These are phyloP conservation scores for Asbolus verrucosus DNA, from an alignment of 1,140 invertebrate genomes.

Conservation along the genomic window DNA sequence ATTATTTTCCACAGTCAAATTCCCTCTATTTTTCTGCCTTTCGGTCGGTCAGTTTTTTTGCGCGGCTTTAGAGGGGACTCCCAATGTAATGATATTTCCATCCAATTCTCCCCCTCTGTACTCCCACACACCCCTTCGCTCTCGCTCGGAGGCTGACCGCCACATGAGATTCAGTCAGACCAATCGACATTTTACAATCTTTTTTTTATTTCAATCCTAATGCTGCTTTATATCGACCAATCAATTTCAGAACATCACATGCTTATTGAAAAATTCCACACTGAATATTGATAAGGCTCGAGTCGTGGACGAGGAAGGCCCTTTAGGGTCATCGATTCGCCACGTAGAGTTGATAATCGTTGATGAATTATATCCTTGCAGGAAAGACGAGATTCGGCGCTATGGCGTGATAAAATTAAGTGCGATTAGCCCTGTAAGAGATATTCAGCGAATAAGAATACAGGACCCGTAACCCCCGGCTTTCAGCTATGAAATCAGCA, in stretches of 20 bases:
- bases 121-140: conserved; percentile 15
- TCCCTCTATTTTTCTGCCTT: conserved; percentile 64
- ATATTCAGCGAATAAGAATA: conserved; percentile 56
- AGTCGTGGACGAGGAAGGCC: no score
- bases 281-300: conserved; percentile 40
- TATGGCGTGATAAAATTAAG: conserved; percentile 24
- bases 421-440: conserved; percentile 30
- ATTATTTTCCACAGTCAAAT: conserved; percentile 66
- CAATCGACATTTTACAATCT: conserved; percentile 59
- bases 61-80: conserved; percentile 59
- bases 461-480: conserved; percentile 54
- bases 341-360: conserved; percentile 2
- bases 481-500: conserved; percentile 61
- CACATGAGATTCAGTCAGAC: conserved; percentile 53
- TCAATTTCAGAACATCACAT: conserved; percentile 53
- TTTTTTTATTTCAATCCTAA: conserved; percentile 53
- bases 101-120: conserved; percentile 57
- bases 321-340: conserved; percentile 3
- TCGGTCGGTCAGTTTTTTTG: conserved; percentile 63
- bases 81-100: conserved; percentile 65
- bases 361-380: conserved; percentile 1
- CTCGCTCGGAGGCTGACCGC: conserved; percentile 39
- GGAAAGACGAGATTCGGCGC: not conserved
- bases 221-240: conserved; percentile 57
- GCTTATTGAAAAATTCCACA: conserved; percentile 40